Conservation (phyloP, 2,888 invertebrate species). For the Acrobasis consociella region DNA sequence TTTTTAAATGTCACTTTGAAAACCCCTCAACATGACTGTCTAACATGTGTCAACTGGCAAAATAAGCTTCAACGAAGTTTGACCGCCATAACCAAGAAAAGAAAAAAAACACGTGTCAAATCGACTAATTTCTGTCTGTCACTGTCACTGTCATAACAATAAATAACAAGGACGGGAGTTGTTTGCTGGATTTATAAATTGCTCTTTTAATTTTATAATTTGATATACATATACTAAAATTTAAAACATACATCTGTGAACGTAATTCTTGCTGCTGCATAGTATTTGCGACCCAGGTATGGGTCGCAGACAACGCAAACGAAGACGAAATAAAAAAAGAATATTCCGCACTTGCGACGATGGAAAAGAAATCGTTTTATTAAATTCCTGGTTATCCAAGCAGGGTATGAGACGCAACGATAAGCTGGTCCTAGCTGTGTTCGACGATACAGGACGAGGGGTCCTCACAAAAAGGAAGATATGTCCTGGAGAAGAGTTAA, state of each 20-base stretch:
- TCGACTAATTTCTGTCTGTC: too few species aligned
- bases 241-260: background rate
- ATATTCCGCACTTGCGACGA: constrained; percentile 61
- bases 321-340: constrained; percentile 56
- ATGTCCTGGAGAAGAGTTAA: constrained; percentile 80
- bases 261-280: background rate
- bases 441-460: constrained; percentile 88
- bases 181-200: too few species aligned
- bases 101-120: too few species aligned
- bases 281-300: constrained; percentile 44
- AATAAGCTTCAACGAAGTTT: too few species aligned
- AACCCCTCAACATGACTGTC: too few species aligned
- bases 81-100: too few species aligned
- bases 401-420: constrained; percentile 82
- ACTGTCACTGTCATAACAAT: too few species aligned
- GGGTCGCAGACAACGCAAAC: constrained; percentile 78
- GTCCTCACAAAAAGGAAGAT: constrained; percentile 84
- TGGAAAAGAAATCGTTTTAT: constrained; percentile 63
- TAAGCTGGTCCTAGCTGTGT: constrained; percentile 82
- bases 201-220: too few species aligned
- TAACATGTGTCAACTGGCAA: too few species aligned
- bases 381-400: constrained; percentile 80
- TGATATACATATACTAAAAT: too few species aligned
- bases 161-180: too few species aligned
- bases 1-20: too few species aligned